Conservation (phyloP, 2,797 vertebrate genomes). For the Pipistrellus pygmaeus region DNA sequence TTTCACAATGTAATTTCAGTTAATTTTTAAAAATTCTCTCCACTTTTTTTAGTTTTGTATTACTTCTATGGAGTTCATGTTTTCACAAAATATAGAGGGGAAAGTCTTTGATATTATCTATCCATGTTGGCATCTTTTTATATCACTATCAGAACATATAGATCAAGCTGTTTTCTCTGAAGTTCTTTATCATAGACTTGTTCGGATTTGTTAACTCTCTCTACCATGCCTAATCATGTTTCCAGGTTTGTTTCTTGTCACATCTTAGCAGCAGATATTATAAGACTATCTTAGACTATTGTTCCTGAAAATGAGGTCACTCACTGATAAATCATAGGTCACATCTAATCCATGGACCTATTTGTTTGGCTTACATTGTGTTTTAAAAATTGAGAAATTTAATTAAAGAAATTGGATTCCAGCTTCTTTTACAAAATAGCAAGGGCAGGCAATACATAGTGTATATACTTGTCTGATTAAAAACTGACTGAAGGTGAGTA, state of each 20-base stretch:
- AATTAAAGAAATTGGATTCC: neutral
- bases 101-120: neutral
- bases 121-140: neutral
- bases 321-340: neutral
- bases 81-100: neutral
- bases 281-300: neutral
- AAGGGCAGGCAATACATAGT: neutral
- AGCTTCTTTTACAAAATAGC: neutral
- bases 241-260: neutral
- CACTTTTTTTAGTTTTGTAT: neutral
- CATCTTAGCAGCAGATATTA: neutral
- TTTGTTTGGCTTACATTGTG: neutral
- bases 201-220: neutral
- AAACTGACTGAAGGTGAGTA: neutral
- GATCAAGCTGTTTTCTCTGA: neutral
- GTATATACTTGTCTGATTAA: neutral
- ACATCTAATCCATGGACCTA: neutral
- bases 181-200: neutral
- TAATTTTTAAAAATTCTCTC: neutral
- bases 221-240: neutral
- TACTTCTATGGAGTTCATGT: neutral
- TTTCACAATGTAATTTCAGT: neutral
- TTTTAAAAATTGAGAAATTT: neutral
- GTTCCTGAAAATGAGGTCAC: neutral
- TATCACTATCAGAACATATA: neutral